Percentiles rank a stretch among this genome's conserved stretches.
These are phyloP conservation scores for Tetraodon nigroviridis DNA, from an alignment of 2,113 vertebrate species.

Conservation along the genomic window DNA sequence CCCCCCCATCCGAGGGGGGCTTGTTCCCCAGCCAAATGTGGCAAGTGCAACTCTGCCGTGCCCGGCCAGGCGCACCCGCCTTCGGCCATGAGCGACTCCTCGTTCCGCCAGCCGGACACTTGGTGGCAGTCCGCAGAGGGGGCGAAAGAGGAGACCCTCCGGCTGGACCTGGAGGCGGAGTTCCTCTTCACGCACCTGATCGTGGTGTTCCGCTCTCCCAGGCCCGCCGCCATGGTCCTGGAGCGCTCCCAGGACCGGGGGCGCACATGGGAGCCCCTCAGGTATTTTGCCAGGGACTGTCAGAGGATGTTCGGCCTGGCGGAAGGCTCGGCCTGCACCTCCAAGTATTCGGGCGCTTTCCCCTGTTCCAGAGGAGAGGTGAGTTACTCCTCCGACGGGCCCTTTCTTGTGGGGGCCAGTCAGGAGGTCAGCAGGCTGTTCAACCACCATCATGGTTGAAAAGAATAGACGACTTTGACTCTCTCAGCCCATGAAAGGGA, in stretches of 20 bases:
- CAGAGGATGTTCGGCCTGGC: conserved; percentile 79
- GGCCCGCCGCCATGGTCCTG: conserved; percentile 88
- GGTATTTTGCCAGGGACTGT: conserved; percentile 86
- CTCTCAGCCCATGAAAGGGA: conserved; percentile 10
- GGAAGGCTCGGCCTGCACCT: conserved; percentile 71
- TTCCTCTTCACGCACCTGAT: conserved; percentile 96
- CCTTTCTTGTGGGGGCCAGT: conserved; percentile 7
- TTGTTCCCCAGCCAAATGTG: conserved; percentile 70
- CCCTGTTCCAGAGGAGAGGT: conserved; percentile 67
- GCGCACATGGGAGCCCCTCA: conserved; percentile 82
- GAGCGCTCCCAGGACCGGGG: conserved; percentile 91
- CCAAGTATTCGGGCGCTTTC: conserved; percentile 62
- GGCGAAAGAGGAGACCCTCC: conserved; percentile 76
- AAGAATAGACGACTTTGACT: conserved; percentile 33
- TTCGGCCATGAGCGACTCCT: conserved; percentile 88
- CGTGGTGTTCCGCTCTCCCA: conserved; percentile 89
- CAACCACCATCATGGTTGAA: conserved; percentile 13
- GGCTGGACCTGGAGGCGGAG: conserved; percentile 83
- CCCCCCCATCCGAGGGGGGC: conserved; percentile 44
- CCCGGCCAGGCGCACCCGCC: conserved; percentile 78
- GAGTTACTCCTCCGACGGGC: conserved; percentile 28
- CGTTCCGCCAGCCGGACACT: conserved; percentile 84
- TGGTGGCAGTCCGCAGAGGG: conserved; percentile 93
- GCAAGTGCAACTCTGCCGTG: conserved; percentile 71
- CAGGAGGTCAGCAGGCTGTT: background rate